Conservation (phyloP, 2,888 invertebrate species). For the Hedychridium roseum region DNA sequence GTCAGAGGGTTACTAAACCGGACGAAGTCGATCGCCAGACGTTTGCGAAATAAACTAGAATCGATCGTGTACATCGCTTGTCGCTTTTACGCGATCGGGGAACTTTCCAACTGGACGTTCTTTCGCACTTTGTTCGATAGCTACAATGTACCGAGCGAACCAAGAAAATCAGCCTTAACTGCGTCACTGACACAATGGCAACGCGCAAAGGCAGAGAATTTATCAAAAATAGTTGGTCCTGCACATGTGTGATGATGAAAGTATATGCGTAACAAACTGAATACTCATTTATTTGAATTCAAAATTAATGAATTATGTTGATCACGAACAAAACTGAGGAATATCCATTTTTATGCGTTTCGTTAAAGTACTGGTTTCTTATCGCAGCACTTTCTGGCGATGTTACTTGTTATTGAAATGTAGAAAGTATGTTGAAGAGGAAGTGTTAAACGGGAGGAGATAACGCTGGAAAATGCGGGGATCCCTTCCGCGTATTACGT, state of each 20-base stretch:
- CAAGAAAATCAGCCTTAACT: slow-evolving; percentile 5
- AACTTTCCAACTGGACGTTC: slow-evolving; percentile 24
- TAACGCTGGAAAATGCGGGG: too few relatives aligned
- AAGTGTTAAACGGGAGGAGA: too few relatives aligned
- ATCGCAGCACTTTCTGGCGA: background rate
- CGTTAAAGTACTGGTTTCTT: background rate
- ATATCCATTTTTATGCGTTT: too few relatives aligned
- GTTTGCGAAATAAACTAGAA: background rate
- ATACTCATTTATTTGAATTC: too few relatives aligned
- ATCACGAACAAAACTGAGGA: too few relatives aligned
- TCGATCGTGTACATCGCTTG: background rate
- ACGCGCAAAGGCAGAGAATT: background rate
- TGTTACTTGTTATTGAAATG: background rate
- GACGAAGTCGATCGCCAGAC: background rate
- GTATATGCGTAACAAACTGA: too few relatives aligned
- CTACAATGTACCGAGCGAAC: slow-evolving; percentile 5
- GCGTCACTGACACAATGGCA: background rate
- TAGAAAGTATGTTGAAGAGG: too few relatives aligned
- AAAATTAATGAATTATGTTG: too few relatives aligned
- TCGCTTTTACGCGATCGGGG: slow-evolving; percentile 11
- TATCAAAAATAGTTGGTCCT: too few relatives aligned
- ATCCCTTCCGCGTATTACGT: too few relatives aligned
- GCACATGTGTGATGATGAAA: too few relatives aligned
- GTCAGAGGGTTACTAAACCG: too few relatives aligned
- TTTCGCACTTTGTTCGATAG: slow-evolving; percentile 8